Conservation (phyloP, 1,140 invertebrate species). For the Formica exsecta region DNA sequence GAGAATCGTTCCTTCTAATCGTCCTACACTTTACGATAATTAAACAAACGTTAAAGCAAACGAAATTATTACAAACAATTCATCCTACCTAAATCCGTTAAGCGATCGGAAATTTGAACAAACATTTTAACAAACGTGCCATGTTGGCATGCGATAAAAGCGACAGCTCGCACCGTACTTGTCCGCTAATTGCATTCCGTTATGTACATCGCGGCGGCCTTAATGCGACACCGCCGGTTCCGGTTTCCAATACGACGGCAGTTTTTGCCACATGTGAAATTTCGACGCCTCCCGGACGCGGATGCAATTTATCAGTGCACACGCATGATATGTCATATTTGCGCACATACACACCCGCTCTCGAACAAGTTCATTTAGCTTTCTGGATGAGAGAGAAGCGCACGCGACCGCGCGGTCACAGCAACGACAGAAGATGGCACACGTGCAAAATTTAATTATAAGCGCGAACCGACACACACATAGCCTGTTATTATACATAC, state of each 20-base stretch:
- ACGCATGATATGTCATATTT: slow-evolving; percentile 49
- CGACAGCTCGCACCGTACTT: slow-evolving; percentile 17
- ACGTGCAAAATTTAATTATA: slow-evolving; percentile 73
- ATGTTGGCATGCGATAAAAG: not conserved
- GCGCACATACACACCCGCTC: not conserved
- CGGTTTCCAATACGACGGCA: slow-evolving; percentile 23
- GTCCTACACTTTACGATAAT: not conserved
- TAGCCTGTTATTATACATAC: not conserved
- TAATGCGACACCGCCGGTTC: slow-evolving; percentile 35
- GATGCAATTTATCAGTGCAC: slow-evolving; percentile 49
- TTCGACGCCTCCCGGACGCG: slow-evolving; percentile 24
- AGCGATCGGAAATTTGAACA: slow-evolving; percentile 2
- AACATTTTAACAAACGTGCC: slow-evolving; percentile 28
- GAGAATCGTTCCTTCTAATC: not conserved
- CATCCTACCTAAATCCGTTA: slow-evolving; percentile 23
- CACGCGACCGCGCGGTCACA: slow-evolving; percentile 9
- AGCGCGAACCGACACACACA: slow-evolving; percentile 34
- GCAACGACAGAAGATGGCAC: slow-evolving; percentile 43
- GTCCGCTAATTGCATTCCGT: slow-evolving; percentile 45
- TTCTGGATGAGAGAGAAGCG: slow-evolving; percentile 58
- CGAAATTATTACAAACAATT: slow-evolving; percentile 13
- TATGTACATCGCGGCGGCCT: slow-evolving; percentile 30
- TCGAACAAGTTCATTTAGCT: slow-evolving; percentile 67
- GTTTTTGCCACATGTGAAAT: slow-evolving; percentile 47
- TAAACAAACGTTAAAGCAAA: slow-evolving; percentile 4